These are phyloP conservation scores for Eutrigla gurnardus DNA, from an alignment of 2,797 vertebrate species.

Conservation along the genomic window DNA sequence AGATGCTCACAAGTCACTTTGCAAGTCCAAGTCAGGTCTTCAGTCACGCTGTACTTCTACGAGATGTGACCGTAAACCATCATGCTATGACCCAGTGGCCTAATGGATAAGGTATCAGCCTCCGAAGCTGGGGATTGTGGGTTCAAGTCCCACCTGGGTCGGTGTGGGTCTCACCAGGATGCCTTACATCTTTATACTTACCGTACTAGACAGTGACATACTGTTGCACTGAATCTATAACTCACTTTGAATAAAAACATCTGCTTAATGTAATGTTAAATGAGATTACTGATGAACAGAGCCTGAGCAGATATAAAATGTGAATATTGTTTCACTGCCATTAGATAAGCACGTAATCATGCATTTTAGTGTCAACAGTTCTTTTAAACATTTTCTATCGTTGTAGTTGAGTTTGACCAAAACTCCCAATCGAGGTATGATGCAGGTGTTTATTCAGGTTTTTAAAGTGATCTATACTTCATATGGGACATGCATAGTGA, in stretches of 20 bases:
- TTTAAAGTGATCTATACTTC: conserved; percentile 9
- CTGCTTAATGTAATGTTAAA: neutral
- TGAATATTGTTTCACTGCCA: neutral
- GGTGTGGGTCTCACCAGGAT: too few species aligned
- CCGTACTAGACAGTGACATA: too few species aligned
- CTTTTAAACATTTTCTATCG: neutral
- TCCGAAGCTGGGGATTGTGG: too few species aligned
- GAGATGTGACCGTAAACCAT: too few species aligned
- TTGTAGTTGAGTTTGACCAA: neutral
- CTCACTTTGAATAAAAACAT: too few species aligned
- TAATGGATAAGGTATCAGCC: too few species aligned
- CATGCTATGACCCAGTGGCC: too few species aligned
- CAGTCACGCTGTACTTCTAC: neutral
- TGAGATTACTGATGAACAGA: neutral
- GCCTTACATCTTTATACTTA: too few species aligned
- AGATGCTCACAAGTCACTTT: neutral
- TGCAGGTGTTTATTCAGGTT: neutral
- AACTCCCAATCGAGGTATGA: neutral
- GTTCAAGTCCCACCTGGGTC: too few species aligned
- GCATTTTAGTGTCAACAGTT: neutral
- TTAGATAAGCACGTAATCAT: neutral
- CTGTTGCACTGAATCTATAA: too few species aligned
- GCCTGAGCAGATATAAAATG: too few species aligned
- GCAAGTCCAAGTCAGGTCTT: neutral
- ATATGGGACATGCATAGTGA: conserved; percentile 19